A percentile compares a stretch with the other conserved stretches of the same genome.
phyloP scores from a whole-genome alignment of 2,888 invertebrate species.

The Scaptomyza reducta region DNA sequence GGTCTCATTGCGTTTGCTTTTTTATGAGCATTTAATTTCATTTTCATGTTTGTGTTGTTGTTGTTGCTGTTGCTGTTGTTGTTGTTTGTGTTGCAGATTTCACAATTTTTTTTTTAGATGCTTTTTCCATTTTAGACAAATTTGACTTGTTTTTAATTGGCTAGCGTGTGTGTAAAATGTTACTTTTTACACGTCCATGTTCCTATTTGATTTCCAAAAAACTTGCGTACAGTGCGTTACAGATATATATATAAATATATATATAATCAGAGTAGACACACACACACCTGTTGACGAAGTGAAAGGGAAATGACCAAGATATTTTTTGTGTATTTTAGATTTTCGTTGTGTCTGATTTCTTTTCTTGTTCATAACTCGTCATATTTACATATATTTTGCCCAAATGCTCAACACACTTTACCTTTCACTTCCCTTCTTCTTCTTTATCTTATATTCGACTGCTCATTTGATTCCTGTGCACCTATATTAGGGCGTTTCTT shows the following conservation, averaged over 20 bases:
- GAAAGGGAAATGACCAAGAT: slow-evolving; percentile 54
- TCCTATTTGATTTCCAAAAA: slow-evolving; percentile 9
- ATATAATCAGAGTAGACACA: neutral
- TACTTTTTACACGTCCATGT: slow-evolving; percentile 26
- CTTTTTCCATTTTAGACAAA: slow-evolving; percentile 45
- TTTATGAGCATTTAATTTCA: slow-evolving; percentile 66
- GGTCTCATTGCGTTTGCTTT: slow-evolving; percentile 70
- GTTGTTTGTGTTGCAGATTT: slow-evolving; percentile 49
- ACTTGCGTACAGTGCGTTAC: slow-evolving; percentile 20
- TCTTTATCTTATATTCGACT: neutral
- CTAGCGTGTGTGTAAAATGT: slow-evolving; percentile 43
- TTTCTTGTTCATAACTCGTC: slow-evolving; percentile 27
- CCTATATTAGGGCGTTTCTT: neutral
- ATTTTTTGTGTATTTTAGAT: slow-evolving; percentile 34
- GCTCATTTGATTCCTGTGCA: neutral
- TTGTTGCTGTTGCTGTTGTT: slow-evolving; percentile 18
- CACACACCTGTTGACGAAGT: slow-evolving; percentile 22
- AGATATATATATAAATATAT: neutral
- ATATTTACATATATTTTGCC: slow-evolving; percentile 22
- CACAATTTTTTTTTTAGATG: slow-evolving; percentile 52
- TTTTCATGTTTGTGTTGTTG: slow-evolving; percentile 55
- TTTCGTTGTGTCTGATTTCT: slow-evolving; percentile 45
- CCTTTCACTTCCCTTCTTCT: slow-evolving; percentile 43
- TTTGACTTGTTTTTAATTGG: slow-evolving; percentile 51
- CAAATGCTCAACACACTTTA: slow-evolving; percentile 12